Conservation (phyloP, 2,113 vertebrate genomes). For the Calypte anna region DNA sequence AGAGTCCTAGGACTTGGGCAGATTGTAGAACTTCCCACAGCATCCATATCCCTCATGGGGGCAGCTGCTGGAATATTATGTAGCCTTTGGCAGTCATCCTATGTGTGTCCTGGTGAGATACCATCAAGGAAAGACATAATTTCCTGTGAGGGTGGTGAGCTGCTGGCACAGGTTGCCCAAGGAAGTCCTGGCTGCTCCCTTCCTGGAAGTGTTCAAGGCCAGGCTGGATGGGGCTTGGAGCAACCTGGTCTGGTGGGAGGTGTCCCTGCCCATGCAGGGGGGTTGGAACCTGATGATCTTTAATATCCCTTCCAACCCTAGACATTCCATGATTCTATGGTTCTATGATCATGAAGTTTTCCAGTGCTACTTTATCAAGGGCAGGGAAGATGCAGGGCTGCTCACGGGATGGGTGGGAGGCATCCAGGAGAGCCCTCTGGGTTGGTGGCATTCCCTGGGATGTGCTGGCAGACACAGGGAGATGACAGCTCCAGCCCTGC, state of each 20-base stretch:
- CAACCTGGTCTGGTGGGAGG: too few relatives aligned
- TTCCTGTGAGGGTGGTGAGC: too few relatives aligned
- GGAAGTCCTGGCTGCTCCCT: too few relatives aligned
- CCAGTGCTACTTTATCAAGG: not conserved
- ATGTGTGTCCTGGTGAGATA: not conserved
- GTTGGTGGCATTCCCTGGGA: not conserved
- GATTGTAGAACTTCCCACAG: not conserved
- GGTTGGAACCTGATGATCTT: too few relatives aligned
- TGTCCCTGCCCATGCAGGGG: too few relatives aligned
- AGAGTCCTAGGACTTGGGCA: not conserved
- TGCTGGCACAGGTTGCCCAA: too few relatives aligned
- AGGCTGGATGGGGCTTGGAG: too few relatives aligned
- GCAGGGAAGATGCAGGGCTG: not conserved
- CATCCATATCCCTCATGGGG: not conserved
- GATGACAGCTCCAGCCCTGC: fast-evolving
- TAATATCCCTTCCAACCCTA: too few relatives aligned
- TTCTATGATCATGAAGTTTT: not conserved
- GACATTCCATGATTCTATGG: too few relatives aligned
- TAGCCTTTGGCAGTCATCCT: not conserved
- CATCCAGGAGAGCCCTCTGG: not conserved
- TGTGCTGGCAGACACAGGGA: too few relatives aligned
- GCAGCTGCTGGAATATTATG: not conserved
- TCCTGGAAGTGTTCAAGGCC: too few relatives aligned
- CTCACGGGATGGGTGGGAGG: not conserved
- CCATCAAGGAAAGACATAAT: not conserved